Evolutionary conservation across 2,797 vertebrate species (phyloP), one percentile per base, ranked within the genome.

Genomic region (Bucorvus abyssinicus): DNA sequence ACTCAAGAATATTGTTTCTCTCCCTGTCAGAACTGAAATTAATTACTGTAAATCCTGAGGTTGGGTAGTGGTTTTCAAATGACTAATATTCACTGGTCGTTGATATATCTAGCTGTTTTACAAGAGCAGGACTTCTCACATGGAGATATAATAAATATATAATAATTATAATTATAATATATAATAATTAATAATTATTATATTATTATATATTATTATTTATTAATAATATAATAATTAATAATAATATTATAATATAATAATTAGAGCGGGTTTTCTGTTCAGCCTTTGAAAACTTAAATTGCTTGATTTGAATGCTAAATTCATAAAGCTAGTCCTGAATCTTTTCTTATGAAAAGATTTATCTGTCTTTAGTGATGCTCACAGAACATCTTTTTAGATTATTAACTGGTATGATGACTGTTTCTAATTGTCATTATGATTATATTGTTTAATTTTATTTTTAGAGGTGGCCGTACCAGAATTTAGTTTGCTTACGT

Each of bases 241-340:
- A n/a, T n/a, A n/a, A n/a, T n/a, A n/a, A n/a, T n/a, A n/a, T n/a
- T n/a, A n/a, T n/a, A n/a, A n/a, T n/a, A n/a, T n/a, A 52, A 91
- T 89, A 88, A 91, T 84, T 91, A 79, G 14, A 88, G 89, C 89
- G n/a, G 63, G n/a, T 92, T 89, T 70, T 70, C 90, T 52, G 67
- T 78, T 86, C 63, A 60, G 56, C 57, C n/a, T 93, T 89, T 42
- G 29, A 34, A 44, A 91, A 96, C 44, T 45, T 38, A 80, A 83
- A 53, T 55, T 80, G 24, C 73, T 96, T 85, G 26, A 85, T 86
- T 77, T 78, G 53, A 92, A 90, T 82, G 40, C 29, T 80, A 90
- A 94, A 92, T 80, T 95, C n/a, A 60, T 88, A 78, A 74, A 80
- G 16, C 13, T 47, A 57, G 38, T 49, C 47, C 74, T n/a, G 45